Base-by-base conservation (phyloP, 2,113 vertebrate genomes). In the Columbina picui region DNA sequence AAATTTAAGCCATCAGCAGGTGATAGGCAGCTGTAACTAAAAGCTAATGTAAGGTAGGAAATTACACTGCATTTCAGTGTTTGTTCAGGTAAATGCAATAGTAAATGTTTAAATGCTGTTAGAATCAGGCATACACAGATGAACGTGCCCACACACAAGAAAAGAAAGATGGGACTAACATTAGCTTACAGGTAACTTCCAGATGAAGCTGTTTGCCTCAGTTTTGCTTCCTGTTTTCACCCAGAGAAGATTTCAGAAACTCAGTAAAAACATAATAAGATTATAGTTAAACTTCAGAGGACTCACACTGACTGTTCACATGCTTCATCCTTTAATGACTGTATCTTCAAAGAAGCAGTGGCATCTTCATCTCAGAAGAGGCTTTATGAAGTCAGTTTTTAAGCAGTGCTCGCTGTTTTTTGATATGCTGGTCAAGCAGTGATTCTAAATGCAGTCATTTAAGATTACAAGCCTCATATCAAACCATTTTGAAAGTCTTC, bases 261-360 rank as follows among this genome's bases (percentile, higher is more conserved):
- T 53, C 49, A 9, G 15, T 60, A 14, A 74, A 86, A 89, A 87
- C 43, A 68, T 77, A 84, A 75, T 91, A 86, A 95, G 90, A 94
- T 96, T 96, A 96, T 32, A 89, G 83, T 81, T 87, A 71, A 92
- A 90, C 65, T 94, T 96, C 77, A 84, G 68, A 96, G 69, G 36
- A 73, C 57, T 88, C 50, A 23, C 27, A 50, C 53, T 76, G 77
- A 30, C 95, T 90, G 29, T 67, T 95, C 67, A 47, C 38, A 50
- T 57, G 38, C 32, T 86, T 96, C 80, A 92, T 93, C 87, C 84
- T 87, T 89, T 94, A 93, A 94, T 93, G 93, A 93, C 81, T 67
- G 14, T 86, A 93, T 92, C 95, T 96, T 97, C 90, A 93, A 96
- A 96, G 94, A 27, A 84, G 32, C 68, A 93, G 47, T 36, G 30